Conservation (phyloP, 2,888 invertebrate species). For the Calameuta filiformis region DNA sequence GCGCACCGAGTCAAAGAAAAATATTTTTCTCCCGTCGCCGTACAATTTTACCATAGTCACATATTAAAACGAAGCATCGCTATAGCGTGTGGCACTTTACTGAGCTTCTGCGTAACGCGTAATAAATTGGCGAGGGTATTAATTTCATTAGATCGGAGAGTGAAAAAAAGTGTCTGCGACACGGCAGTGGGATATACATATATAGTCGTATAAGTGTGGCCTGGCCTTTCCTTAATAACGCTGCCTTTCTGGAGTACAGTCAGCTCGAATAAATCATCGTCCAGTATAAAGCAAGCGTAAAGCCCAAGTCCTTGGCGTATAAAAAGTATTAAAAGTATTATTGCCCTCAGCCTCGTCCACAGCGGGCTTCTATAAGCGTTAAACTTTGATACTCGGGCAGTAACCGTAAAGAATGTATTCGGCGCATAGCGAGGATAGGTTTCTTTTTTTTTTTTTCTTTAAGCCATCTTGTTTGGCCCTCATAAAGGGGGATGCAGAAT, state of each 20-base stretch:
- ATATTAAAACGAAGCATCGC: background rate
- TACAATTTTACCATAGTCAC: background rate
- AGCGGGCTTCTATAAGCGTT: background rate
- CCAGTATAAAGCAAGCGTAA: background rate
- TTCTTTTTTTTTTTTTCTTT: background rate
- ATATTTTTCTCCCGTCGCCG: constrained; percentile 12
- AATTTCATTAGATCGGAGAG: background rate
- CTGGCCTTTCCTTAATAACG: background rate
- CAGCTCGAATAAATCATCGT: background rate
- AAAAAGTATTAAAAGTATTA: background rate
- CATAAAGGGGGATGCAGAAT: background rate
- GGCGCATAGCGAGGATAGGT: background rate
- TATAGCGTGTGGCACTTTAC: background rate
- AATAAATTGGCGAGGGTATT: background rate
- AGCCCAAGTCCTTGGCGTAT: background rate
- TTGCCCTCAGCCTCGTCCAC: background rate
- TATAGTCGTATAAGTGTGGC: background rate
- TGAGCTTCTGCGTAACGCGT: background rate
- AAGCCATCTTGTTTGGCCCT: background rate
- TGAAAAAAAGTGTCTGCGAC: background rate
- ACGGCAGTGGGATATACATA: background rate
- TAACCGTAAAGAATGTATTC: background rate
- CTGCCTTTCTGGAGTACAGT: background rate
- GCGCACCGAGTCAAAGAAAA: background rate
- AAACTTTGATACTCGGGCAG: background rate